Evolutionary conservation across 1,140 invertebrate species (phyloP).

Genomic region (Pseudomyrmex cubaensis): DNA sequence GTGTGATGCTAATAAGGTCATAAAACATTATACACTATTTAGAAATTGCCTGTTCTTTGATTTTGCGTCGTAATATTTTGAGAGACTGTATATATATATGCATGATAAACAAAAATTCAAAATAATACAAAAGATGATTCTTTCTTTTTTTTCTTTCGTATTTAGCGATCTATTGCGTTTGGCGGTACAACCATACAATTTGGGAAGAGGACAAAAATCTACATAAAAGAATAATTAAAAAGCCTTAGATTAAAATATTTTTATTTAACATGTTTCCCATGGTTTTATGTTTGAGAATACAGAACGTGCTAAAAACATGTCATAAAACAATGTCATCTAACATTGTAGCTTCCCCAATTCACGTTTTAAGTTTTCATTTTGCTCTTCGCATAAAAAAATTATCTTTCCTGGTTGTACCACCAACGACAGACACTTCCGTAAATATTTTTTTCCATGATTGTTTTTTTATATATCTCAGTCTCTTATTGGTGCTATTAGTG

Average conservation of each 20-base stretch:
- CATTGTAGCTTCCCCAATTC: background rate
- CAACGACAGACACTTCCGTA: background rate
- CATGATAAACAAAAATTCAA: constrained; percentile 65
- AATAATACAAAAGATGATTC: constrained; percentile 54
- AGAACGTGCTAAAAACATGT: background rate
- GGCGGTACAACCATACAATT: background rate
- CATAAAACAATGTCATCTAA: background rate
- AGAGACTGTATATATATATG: constrained; percentile 70
- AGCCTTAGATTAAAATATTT: background rate
- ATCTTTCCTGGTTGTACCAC: background rate
- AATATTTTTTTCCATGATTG: constrained; percentile 45
- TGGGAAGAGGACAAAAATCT: background rate
- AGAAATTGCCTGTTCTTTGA: constrained; percentile 76
- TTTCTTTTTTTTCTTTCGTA: constrained; percentile 51
- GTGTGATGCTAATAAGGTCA: constrained; percentile 72
- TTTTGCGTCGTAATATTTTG: constrained; percentile 76
- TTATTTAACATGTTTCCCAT: background rate
- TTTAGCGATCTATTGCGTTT: constrained; percentile 12
- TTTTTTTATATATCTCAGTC: constrained; percentile 64
- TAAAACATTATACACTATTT: constrained; percentile 75
- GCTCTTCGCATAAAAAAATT: background rate
- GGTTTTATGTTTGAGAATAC: background rate
- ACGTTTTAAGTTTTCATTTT: background rate
- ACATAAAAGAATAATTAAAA: background rate
- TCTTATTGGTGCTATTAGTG: constrained; percentile 66